Percentiles rank a stretch among this genome's conserved stretches.
phyloP scores from a whole-genome alignment of 1,140 invertebrate species.

The Drepana arcuata region DNA sequence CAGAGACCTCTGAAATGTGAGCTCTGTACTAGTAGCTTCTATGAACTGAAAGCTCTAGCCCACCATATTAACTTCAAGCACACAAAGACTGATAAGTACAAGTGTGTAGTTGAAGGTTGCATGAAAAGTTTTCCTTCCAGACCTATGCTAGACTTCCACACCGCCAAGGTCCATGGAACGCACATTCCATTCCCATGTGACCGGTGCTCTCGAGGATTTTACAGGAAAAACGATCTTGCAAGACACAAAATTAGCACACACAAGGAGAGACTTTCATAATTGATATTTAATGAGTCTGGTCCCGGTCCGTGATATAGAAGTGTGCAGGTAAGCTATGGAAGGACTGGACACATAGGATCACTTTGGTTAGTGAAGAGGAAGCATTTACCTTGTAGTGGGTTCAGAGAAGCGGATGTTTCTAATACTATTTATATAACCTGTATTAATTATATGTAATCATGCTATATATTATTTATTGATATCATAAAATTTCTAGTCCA shows the following conservation, averaged over 20 bases:
- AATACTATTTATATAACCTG: no score
- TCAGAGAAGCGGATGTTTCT: background rate
- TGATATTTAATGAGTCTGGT: conserved; percentile 3
- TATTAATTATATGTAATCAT: no score
- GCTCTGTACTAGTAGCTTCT: conserved; percentile 59
- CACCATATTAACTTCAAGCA: conserved; percentile 45
- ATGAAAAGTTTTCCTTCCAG: conserved; percentile 30
- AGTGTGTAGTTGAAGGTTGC: conserved; percentile 41
- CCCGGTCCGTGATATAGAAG: no score
- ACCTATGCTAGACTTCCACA: conserved; percentile 43
- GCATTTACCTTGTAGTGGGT: background rate
- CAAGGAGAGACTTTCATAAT: conserved; percentile 25
- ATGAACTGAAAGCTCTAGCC: conserved; percentile 27
- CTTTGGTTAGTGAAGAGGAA: no score
- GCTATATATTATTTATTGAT: no score
- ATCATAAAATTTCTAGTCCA: no score
- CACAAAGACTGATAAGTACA: conserved; percentile 40
- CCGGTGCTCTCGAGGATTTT: conserved; percentile 43
- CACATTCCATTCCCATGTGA: conserved; percentile 40
- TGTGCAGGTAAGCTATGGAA: no score
- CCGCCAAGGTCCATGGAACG: conserved; percentile 32
- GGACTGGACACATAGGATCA: no score
- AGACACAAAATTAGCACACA: conserved; percentile 44
- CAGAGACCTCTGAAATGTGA: conserved; percentile 76
- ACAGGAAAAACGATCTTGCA: conserved; percentile 45